Evolutionary conservation across 2,888 invertebrate genomes (phyloP).

Genomic region (Unio pictorum): DNA sequence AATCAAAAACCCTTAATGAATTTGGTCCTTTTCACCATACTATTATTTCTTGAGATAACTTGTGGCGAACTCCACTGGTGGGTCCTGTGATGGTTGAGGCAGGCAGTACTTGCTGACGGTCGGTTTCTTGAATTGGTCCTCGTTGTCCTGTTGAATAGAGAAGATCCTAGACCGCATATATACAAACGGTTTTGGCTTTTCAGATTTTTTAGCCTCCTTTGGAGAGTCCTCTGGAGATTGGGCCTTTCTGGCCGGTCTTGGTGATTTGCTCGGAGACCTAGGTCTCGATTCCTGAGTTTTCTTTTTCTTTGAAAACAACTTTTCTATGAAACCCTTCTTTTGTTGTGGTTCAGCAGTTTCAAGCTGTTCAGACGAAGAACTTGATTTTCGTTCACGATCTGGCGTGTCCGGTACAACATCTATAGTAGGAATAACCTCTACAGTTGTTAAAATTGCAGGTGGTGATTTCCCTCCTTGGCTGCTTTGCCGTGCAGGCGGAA

Average conservation of each 20-base stretch:
- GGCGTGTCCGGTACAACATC: slow-evolving; percentile 19
- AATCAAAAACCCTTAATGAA: too few species aligned
- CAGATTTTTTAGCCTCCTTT: slow-evolving; percentile 31
- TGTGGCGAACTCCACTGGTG: slow-evolving; percentile 32
- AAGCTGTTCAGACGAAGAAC: slow-evolving; percentile 36
- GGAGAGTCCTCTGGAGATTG: slow-evolving; percentile 24
- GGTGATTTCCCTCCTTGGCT: slow-evolving; percentile 9
- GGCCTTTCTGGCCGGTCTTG: slow-evolving; percentile 26
- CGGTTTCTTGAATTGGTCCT: slow-evolving; percentile 29
- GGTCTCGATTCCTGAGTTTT: slow-evolving; percentile 39
- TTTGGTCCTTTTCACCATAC: too few species aligned
- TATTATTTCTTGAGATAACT: slow-evolving; percentile 28
- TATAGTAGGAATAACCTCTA: slow-evolving; percentile 17
- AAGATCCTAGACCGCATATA: slow-evolving; percentile 59
- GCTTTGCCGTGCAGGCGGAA: slow-evolving; percentile 22
- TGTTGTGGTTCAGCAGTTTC: slow-evolving; percentile 39
- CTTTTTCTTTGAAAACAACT: slow-evolving; percentile 60
- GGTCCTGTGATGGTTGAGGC: slow-evolving; percentile 17
- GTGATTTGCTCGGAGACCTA: slow-evolving; percentile 28
- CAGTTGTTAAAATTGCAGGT: slow-evolving; percentile 8
- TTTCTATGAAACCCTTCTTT: slow-evolving; percentile 59
- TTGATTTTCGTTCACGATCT: slow-evolving; percentile 22
- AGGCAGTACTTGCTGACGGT: slow-evolving; percentile 36
- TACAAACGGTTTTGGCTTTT: slow-evolving; percentile 57
- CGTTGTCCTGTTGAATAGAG: slow-evolving; percentile 51